Base-by-base conservation (phyloP, 2,797 vertebrate species). In the Brotula barbata region DNA sequence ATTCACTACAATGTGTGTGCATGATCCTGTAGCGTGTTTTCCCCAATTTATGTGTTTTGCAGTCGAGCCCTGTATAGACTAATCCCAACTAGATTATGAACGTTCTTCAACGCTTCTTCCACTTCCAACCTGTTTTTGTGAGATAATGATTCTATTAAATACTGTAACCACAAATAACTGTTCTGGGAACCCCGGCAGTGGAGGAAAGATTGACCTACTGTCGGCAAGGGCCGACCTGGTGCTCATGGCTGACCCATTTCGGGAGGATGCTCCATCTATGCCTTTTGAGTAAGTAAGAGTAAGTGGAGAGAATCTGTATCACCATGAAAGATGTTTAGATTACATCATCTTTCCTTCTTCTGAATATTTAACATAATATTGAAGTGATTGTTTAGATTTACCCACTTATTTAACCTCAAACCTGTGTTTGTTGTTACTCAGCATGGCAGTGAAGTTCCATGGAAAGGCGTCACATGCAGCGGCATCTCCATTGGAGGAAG, bases 211-310 rank as follows among this genome's bases (percentile, higher is more conserved):
- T 46, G 91, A 95, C 64, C 85, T 96, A 71, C 89, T 96, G 25
- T 79, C 86, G 22, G 93, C 93, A 0, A 94, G 94, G 3, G 95
- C 92, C 8, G 91, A 96, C 64, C 88, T 94, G 12, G 93, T 94
- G 49, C 94, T 98, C 60, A 96, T 96, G 95, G 94, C 95, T n/a
- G 95, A 96, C 55, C 95, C 95, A 0, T 90, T 93, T 2, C 94
- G 95, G 58, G 91, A 94, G 28, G 90, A 97, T 19, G 89, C 85
- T 0, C 73, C 92, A 1, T 94, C 91, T 69, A 78, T 92, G 11
- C 93, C 87, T 25, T 90, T 91, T 9, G 92, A 90, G 95, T 94
- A 85, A 87, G 90, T 86, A 6, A 33, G 11, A 33, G 11, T 2
- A 33, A 33, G 11, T 11, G 11, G 6, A 33, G 31, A 7, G 31